Conservation (phyloP, 1,140 invertebrate genomes). For the Diploscapter pachys region DNA sequence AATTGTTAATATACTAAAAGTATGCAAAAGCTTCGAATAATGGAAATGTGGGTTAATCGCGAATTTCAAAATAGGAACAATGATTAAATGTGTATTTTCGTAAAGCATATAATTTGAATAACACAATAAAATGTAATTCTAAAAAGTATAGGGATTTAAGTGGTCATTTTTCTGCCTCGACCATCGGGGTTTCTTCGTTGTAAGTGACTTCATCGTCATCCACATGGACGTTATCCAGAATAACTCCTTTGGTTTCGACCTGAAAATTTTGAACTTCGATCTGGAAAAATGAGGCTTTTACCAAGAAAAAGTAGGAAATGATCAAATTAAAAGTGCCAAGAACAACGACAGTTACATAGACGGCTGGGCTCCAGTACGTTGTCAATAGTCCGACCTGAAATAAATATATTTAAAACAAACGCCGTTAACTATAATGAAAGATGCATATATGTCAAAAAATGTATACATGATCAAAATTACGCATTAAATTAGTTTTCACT, state of each 20-base stretch:
- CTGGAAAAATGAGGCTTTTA: constrained; percentile 16
- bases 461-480: not conserved
- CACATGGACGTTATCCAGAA: constrained; percentile 47
- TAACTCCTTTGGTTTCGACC: constrained; percentile 54
- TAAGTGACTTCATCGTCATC: constrained; percentile 7
- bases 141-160: too few species aligned
- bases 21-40: too few species aligned
- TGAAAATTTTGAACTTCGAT: constrained; percentile 17
- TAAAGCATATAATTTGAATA: too few species aligned
- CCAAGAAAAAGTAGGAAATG: constrained; percentile 51
- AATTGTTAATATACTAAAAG: too few species aligned
- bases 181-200: constrained; percentile 32
- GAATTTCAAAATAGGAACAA: too few species aligned
- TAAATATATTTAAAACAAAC: not conserved
- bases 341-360: constrained; percentile 53
- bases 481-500: not conserved
- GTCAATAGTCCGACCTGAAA: constrained; percentile 53
- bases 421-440: not conserved
- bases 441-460: not conserved
- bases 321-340: constrained; percentile 52
- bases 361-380: constrained; percentile 47
- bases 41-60: too few species aligned
- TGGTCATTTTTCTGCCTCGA: constrained; percentile 6
- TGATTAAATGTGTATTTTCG: too few species aligned
- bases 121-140: too few species aligned